A percentile compares a stretch with the other conserved stretches of the same genome.
Conservation (phyloP, 1,140 invertebrate species). For the Sweltsa coloradensis region DNA sequence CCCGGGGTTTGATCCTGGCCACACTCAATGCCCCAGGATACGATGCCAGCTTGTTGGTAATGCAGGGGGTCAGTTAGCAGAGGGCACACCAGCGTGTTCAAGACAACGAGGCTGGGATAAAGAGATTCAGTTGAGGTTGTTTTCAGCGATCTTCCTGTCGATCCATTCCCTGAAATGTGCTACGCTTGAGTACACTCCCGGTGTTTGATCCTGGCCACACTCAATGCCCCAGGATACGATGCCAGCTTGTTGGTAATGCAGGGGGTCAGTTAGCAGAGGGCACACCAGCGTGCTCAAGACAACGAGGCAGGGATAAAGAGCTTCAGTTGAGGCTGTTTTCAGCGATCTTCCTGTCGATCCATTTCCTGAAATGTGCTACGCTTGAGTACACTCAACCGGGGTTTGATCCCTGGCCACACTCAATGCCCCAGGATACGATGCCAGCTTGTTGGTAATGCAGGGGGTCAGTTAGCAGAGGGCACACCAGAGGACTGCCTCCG, state of each 20-base stretch:
- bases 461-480: conserved; percentile 41
- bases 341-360: conserved; percentile 54
- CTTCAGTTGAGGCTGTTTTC: conserved; percentile 27
- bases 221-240: conserved; percentile 55
- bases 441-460: conserved; percentile 44
- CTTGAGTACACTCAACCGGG: conserved; percentile 71
- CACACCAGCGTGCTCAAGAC: conserved; percentile 65
- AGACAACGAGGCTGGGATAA: too few species aligned
- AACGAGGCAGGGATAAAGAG: too few species aligned
- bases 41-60: conserved; percentile 49
- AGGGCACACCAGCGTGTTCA: conserved; percentile 60
- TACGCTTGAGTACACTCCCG: conserved; percentile 68
- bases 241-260: conserved; percentile 44
- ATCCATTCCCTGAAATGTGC: conserved; percentile 58
- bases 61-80: conserved; percentile 34
- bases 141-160: conserved; percentile 37
- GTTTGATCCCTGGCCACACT: conserved; percentile 46
- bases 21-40: conserved; percentile 52
- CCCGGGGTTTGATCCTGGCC: conserved; percentile 55
- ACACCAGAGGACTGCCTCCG: conserved; percentile 57
- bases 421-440: conserved; percentile 53
- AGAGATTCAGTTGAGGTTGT: conserved; percentile 29
- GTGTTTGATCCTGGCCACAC: conserved; percentile 49
- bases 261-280: conserved; percentile 38
- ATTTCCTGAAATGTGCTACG: conserved; percentile 48